These are phyloP conservation scores for Myiozetetes cayanensis DNA, from an alignment of 2,113 vertebrate species.

Conservation along the genomic window DNA sequence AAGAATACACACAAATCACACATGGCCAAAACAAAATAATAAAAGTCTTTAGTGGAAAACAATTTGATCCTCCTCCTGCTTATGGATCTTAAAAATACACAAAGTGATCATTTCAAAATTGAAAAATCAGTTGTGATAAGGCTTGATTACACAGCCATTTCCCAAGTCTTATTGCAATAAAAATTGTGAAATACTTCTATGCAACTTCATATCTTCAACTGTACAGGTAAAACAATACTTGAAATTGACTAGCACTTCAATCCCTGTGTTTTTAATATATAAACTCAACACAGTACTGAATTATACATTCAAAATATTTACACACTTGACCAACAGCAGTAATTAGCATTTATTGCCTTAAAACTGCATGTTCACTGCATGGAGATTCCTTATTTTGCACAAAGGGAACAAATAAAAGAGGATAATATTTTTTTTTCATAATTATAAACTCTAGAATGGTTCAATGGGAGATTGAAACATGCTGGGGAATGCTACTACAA, in stretches of 20 bases:
- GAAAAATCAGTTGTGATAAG: constrained; percentile 62
- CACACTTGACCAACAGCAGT: constrained; percentile 63
- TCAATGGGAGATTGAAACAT: not conserved
- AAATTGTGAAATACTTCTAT: constrained; percentile 56
- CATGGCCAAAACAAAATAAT: constrained; percentile 70
- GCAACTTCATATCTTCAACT: constrained; percentile 54
- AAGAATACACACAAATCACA: constrained; percentile 71
- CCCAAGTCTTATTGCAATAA: constrained; percentile 57
- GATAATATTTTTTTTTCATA: not conserved
- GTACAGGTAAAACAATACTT: constrained; percentile 66
- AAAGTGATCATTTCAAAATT: constrained; percentile 47
- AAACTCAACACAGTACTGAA: constrained; percentile 62
- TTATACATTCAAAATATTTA: constrained; percentile 73
- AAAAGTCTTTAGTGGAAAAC: constrained; percentile 75
- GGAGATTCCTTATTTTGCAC: constrained; percentile 57
- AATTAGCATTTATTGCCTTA: constrained; percentile 68
- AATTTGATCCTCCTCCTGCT: constrained; percentile 60
- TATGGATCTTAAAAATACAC: constrained; percentile 68
- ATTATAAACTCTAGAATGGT: not conserved
- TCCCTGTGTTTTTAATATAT: constrained; percentile 57
- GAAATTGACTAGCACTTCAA: constrained; percentile 48
- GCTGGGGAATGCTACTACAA: not conserved
- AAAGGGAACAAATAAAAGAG: constrained; percentile 21
- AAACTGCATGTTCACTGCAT: constrained; percentile 62
- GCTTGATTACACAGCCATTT: constrained; percentile 61